Conservation (phyloP, 2,113 vertebrate genomes). For the Cisticola juncidis region DNA sequence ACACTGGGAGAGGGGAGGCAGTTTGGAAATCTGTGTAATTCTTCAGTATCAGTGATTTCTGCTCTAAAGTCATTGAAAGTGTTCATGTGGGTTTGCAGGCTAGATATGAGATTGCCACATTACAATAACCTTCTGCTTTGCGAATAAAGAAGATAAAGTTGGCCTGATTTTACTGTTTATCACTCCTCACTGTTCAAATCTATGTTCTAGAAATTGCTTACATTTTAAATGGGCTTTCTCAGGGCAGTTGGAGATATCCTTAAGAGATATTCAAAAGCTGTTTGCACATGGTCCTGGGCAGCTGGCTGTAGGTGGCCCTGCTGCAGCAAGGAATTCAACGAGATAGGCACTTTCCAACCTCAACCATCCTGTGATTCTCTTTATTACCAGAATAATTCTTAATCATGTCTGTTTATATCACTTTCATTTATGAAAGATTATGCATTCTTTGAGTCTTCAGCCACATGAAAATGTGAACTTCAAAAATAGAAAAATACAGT, state of each 20-base stretch:
- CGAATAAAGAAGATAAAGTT: neutral
- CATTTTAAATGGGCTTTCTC: neutral
- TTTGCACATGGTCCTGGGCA: neutral
- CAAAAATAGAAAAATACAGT: neutral
- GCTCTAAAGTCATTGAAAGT: neutral
- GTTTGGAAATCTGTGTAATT: neutral
- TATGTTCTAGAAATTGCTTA: neutral
- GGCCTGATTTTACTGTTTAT: neutral
- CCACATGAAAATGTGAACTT: neutral
- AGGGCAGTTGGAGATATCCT: neutral
- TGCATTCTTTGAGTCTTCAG: neutral
- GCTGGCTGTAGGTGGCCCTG: neutral
- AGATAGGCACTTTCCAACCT: neutral
- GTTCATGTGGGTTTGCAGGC: neutral
- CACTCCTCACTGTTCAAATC: neutral
- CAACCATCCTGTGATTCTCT: neutral
- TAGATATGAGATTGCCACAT: neutral
- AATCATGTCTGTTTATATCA: neutral
- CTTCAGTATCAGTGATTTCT: neutral
- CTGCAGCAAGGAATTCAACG: neutral
- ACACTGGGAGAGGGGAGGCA: neutral
- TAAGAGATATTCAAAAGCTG: neutral
- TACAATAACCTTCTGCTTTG: neutral
- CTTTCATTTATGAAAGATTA: neutral
- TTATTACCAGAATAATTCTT: neutral